Conservation (phyloP, 2,888 invertebrate genomes). For the Drosophila hamatofila region DNA sequence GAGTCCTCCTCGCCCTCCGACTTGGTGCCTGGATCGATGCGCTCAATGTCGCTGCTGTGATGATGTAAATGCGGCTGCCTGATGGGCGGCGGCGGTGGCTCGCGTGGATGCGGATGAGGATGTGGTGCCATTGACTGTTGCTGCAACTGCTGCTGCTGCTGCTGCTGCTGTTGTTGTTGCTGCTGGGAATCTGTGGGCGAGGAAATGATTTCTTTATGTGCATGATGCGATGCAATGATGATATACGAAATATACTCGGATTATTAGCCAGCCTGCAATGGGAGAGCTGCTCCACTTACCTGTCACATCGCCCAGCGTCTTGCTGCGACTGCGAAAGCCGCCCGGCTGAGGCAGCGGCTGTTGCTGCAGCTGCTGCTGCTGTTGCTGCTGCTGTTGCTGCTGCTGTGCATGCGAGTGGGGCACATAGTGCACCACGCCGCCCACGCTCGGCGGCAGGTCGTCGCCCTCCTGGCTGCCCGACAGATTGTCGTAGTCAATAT, state of each 20-base stretch:
- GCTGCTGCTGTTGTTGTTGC: slow-evolving; percentile 43
- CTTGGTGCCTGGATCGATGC: slow-evolving; percentile 91
- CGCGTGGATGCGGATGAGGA: slow-evolving; percentile 76
- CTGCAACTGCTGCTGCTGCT: slow-evolving; percentile 46
- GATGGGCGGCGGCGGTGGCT: slow-evolving; percentile 78
- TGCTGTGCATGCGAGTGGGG: slow-evolving; percentile 83
- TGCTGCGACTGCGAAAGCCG: slow-evolving; percentile 93
- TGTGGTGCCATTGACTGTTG: slow-evolving; percentile 45
- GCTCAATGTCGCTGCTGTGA: slow-evolving; percentile 86
- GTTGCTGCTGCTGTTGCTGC: slow-evolving; percentile 77
- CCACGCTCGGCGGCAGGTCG: slow-evolving; percentile 85
- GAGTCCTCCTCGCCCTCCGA: slow-evolving; percentile 94
- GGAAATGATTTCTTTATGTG: slow-evolving; percentile 77
- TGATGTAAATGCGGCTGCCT: slow-evolving; percentile 85
- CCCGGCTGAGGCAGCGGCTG: slow-evolving; percentile 63
- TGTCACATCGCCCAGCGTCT: slow-evolving; percentile 94
- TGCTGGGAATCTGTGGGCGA: slow-evolving; percentile 81
- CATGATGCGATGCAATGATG: slow-evolving; percentile 31
- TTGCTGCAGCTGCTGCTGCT: slow-evolving; percentile 54
- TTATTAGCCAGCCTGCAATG: slow-evolving; percentile 18
- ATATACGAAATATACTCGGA: not conserved
- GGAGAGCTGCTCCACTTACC: slow-evolving; percentile 86
- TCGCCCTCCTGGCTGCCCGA: slow-evolving; percentile 92
- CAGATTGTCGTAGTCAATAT: slow-evolving; percentile 93
- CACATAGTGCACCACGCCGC: slow-evolving; percentile 68